phyloP scores from a whole-genome alignment of 2,888 invertebrate genomes.

The Patella caerulea region DNA sequence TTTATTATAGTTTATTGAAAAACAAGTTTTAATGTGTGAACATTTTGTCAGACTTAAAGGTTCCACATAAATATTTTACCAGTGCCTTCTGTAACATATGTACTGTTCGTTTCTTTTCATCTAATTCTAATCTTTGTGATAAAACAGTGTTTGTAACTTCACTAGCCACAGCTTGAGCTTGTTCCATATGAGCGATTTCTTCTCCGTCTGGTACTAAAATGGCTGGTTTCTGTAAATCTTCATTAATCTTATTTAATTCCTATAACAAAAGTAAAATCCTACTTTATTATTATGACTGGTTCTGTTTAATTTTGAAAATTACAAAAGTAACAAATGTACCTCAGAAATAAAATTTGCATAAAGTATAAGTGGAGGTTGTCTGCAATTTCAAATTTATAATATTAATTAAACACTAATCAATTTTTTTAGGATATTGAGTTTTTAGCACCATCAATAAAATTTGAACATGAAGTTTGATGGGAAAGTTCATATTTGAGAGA shows the following conservation, averaged over 20 bases:
- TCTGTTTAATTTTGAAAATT: too few species aligned
- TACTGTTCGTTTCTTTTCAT: conserved; percentile 69
- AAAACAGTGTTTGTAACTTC: conserved; percentile 69
- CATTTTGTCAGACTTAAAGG: too few species aligned
- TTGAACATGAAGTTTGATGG: too few species aligned
- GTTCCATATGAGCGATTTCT: conserved; percentile 65
- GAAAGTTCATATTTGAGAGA: too few species aligned
- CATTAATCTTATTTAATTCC: conserved; percentile 61
- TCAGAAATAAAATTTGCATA: neutral
- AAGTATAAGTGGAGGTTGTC: neutral
- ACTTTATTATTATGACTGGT: too few species aligned
- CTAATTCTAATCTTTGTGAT: conserved; percentile 67
- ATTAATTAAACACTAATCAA: too few species aligned
- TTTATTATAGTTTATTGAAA: neutral
- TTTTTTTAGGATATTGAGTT: too few species aligned
- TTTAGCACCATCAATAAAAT: too few species aligned
- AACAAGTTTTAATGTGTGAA: too few species aligned
- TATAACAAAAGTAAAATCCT: conserved; percentile 25
- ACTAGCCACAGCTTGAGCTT: conserved; percentile 66
- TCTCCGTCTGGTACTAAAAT: conserved; percentile 64
- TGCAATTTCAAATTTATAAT: too few species aligned
- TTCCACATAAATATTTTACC: conserved; percentile 42
- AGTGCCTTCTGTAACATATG: conserved; percentile 70
- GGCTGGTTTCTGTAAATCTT: conserved; percentile 61
- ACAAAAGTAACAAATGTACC: neutral